Conservation (phyloP, 1,140 invertebrate genomes). For the Drosophila ficusphila region DNA sequence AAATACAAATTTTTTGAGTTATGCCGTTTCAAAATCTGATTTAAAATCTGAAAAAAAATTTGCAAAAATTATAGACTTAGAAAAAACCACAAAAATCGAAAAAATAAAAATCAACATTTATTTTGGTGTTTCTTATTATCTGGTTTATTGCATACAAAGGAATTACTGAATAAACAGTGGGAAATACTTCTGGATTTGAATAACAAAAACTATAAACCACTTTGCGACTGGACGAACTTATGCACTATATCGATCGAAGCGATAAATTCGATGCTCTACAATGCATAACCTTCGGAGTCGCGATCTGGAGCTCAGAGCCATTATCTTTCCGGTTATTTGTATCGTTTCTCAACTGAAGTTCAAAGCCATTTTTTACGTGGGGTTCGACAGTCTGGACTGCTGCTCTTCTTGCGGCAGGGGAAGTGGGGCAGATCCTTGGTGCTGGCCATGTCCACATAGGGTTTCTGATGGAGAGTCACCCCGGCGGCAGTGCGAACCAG, state of each 20-base stretch:
- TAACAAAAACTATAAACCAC: slow-evolving; percentile 47
- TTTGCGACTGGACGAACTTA: slow-evolving; percentile 28
- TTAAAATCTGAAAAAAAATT: too few relatives aligned
- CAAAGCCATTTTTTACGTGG: slow-evolving; percentile 17
- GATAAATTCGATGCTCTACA: slow-evolving; percentile 23
- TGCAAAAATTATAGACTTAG: too few relatives aligned
- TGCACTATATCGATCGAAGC: slow-evolving; percentile 44
- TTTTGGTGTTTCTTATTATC: background rate
- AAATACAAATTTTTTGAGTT: too few relatives aligned
- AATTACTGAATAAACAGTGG: background rate
- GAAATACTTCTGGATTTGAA: slow-evolving; percentile 33
- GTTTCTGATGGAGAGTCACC: slow-evolving; percentile 48
- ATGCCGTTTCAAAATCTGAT: too few relatives aligned
- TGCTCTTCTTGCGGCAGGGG: background rate
- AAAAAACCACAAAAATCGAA: background rate
- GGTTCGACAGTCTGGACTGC: background rate
- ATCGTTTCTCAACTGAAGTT: too few relatives aligned
- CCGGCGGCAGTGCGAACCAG: slow-evolving; percentile 65
- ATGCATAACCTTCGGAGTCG: slow-evolving; percentile 48
- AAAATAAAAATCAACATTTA: background rate
- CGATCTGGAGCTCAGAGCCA: slow-evolving; percentile 18
- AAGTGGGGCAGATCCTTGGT: slow-evolving; percentile 14
- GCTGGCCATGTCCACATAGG: slow-evolving; percentile 1
- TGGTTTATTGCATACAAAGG: slow-evolving; percentile 41
- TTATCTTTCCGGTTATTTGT: too few relatives aligned